A percentile compares a stretch with the other conserved stretches of the same genome.
Conservation (phyloP, 2,888 invertebrate genomes). For the Poecilobothrus nobilitatus region DNA sequence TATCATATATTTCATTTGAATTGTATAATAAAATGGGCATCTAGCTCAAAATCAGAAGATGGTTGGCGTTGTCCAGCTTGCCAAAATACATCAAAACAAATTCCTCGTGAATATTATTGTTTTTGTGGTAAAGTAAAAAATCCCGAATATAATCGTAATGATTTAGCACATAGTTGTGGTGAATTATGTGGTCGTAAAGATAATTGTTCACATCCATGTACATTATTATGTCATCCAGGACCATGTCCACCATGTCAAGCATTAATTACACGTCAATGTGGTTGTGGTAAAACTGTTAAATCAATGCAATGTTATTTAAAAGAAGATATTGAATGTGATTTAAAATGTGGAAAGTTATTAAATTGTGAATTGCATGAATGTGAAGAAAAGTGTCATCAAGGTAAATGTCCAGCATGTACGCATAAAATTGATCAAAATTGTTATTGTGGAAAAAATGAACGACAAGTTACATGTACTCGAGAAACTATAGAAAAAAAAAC, state of each 20-base stretch:
- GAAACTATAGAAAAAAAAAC: slow-evolving; percentile 43
- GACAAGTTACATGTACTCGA: slow-evolving; percentile 55
- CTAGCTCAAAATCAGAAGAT: slow-evolving; percentile 65
- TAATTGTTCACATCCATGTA: slow-evolving; percentile 59
- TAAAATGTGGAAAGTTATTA: slow-evolving; percentile 61
- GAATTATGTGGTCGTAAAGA: slow-evolving; percentile 62
- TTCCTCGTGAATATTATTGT: slow-evolving; percentile 77
- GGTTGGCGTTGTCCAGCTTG: slow-evolving; percentile 97
- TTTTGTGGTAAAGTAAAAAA: slow-evolving; percentile 77
- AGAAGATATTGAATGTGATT: slow-evolving; percentile 62
- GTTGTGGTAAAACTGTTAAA: slow-evolving; percentile 65
- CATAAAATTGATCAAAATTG: slow-evolving; percentile 61
- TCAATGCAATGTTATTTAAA: slow-evolving; percentile 65
- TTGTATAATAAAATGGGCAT: slow-evolving; percentile 88
- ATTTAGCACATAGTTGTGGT: slow-evolving; percentile 87
- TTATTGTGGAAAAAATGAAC: slow-evolving; percentile 57
- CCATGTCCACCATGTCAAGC: slow-evolving; percentile 86
- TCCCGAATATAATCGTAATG: slow-evolving; percentile 67
- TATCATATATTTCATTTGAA: slow-evolving; percentile 86
- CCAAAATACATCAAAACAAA: slow-evolving; percentile 65
- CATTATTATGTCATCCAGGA: slow-evolving; percentile 84
- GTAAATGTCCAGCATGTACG: slow-evolving; percentile 64
- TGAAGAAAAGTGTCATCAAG: slow-evolving; percentile 65
- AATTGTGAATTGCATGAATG: slow-evolving; percentile 75
- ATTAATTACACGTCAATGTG: slow-evolving; percentile 62